A percentile compares a stretch with the other conserved stretches of the same genome.
These are phyloP conservation scores for Sander lucioperca DNA, from an alignment of 2,113 vertebrate species.

Conservation along the genomic window DNA sequence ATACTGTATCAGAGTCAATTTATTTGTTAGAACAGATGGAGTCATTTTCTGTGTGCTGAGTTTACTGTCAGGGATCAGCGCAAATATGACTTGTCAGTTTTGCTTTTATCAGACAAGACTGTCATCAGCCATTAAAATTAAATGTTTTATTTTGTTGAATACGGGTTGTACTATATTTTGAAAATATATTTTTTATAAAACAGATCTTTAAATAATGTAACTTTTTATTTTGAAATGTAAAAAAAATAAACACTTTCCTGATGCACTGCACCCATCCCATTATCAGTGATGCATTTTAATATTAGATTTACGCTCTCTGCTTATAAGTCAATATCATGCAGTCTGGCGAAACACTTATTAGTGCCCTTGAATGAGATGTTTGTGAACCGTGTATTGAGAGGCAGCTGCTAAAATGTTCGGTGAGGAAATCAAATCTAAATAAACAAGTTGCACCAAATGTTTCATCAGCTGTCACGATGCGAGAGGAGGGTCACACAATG, in stretches of 20 bases:
- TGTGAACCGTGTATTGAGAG: constrained; percentile 59
- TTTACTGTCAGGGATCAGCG: background rate
- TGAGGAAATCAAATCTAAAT: constrained; percentile 71
- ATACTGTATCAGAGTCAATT: constrained; percentile 32
- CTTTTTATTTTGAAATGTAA: constrained; percentile 1
- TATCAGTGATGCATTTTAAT: background rate
- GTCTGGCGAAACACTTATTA: constrained; percentile 44
- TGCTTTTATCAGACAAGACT: background rate
- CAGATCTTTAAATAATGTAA: background rate
- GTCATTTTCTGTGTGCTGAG: constrained; percentile 22
- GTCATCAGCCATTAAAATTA: background rate
- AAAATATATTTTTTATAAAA: background rate
- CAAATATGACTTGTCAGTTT: background rate
- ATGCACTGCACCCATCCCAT: background rate
- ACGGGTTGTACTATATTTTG: background rate
- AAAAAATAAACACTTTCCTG: background rate
- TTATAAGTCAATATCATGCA: constrained; percentile 15
- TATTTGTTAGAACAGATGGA: constrained; percentile 60
- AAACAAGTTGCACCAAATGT: constrained; percentile 79
- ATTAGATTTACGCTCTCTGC: constrained; percentile 14
- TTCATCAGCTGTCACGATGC: constrained; percentile 71
- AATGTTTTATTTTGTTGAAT: background rate
- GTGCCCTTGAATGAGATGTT: constrained; percentile 64
- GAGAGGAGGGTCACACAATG: constrained; percentile 53
- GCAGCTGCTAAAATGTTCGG: constrained; percentile 68